phyloP scores from a whole-genome alignment of 1,140 invertebrate species.

The Drosophila fuyamai region DNA sequence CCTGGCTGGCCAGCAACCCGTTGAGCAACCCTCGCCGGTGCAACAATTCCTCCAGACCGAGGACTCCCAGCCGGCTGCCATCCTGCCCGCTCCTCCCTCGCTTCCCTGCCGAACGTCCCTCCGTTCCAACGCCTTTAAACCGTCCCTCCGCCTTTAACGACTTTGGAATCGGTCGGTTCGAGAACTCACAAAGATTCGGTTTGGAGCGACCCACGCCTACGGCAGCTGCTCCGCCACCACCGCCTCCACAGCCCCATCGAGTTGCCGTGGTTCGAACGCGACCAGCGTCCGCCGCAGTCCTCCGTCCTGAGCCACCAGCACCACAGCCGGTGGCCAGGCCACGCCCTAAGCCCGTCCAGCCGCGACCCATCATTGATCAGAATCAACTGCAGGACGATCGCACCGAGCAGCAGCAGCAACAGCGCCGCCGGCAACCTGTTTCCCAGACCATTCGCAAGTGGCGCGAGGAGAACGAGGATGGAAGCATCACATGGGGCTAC shows the following conservation, averaged over 20 bases:
- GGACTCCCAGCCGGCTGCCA: slow-evolving; percentile 84
- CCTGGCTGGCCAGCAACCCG: slow-evolving; percentile 80
- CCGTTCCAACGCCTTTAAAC: slow-evolving; percentile 39
- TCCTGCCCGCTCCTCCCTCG: slow-evolving; percentile 84
- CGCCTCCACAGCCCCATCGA: slow-evolving; percentile 49
- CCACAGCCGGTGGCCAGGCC: slow-evolving; percentile 51
- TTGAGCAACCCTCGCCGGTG: slow-evolving; percentile 80
- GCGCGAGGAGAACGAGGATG: slow-evolving; percentile 92
- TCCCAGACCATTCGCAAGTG: slow-evolving; percentile 90
- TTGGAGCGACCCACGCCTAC: slow-evolving; percentile 61
- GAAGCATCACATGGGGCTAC: slow-evolving; percentile 94
- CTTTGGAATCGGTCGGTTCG: slow-evolving; percentile 75
- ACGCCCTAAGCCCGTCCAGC: slow-evolving; percentile 70
- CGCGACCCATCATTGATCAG: slow-evolving; percentile 74
- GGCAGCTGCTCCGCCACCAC: slow-evolving; percentile 39
- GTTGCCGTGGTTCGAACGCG: slow-evolving; percentile 59
- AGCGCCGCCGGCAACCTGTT: slow-evolving; percentile 85
- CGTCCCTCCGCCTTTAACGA: slow-evolving; percentile 71
- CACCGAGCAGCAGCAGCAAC: slow-evolving; percentile 44
- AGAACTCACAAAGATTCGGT: slow-evolving; percentile 67
- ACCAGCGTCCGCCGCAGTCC: slow-evolving; percentile 34
- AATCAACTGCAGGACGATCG: slow-evolving; percentile 73
- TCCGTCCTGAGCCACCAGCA: slow-evolving; percentile 59
- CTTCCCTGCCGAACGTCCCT: slow-evolving; percentile 78
- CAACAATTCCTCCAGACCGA: slow-evolving; percentile 73